Evolutionary conservation across 2,797 vertebrate species (phyloP).

Genomic region (Cossypha caffra): DNA sequence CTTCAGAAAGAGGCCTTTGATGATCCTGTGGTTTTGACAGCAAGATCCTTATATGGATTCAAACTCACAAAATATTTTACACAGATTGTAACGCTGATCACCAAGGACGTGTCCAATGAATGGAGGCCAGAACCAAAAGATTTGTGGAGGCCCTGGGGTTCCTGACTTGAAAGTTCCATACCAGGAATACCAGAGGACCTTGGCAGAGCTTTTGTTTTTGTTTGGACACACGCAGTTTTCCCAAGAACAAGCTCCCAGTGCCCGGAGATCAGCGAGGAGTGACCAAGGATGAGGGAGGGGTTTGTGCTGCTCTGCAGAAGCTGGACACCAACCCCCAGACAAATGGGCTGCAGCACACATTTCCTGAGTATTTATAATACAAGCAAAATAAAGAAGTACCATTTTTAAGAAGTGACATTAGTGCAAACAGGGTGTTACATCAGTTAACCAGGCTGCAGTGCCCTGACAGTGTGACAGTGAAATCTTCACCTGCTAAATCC

Average conservation of each 20-base stretch:
- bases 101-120: neutral
- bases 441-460: neutral
- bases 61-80: neutral
- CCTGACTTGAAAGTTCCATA: neutral
- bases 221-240: neutral
- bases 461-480: neutral
- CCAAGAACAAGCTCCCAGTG: neutral
- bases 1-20: neutral
- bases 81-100: rapidly evolving
- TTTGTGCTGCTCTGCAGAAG: neutral
- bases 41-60: neutral
- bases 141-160: rapidly evolving
- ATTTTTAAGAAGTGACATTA: neutral
- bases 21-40: neutral
- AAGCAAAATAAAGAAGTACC: neutral
- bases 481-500: neutral
- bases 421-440: rapidly evolving
- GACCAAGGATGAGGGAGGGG: neutral
- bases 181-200: neutral
- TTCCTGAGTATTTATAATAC: neutral
- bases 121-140: neutral
- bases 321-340: neutral
- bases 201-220: neutral
- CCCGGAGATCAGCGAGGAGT: neutral
- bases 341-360: rapidly evolving